These are phyloP conservation scores for Cygnus olor DNA, from an alignment of 2,797 vertebrate species.

Conservation along the genomic window DNA sequence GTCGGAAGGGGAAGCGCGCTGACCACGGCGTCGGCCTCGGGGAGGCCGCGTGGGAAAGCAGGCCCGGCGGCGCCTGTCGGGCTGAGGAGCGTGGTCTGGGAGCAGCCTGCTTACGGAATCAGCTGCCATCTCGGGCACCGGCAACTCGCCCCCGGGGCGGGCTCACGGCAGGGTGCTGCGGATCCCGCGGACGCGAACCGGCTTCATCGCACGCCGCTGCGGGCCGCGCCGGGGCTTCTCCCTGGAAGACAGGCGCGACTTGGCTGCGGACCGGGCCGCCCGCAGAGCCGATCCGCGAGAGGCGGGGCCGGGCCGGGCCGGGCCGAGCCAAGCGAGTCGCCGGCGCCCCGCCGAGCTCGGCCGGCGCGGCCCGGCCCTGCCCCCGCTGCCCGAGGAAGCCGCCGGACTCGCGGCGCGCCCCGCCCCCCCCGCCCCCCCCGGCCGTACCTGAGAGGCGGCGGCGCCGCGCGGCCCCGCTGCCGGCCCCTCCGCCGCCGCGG, in stretches of 20 bases:
- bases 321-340: neutral
- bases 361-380: neutral
- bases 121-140: constrained; percentile 23
- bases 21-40: too few species aligned
- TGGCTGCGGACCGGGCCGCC: neutral
- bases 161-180: neutral
- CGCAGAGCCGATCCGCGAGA: too few species aligned
- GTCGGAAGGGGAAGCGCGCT: rapidly evolving
- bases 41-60: neutral
- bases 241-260: neutral
- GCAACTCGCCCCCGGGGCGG: neutral
- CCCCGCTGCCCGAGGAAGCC: neutral
- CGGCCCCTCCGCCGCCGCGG: neutral
- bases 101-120: constrained; percentile 18
- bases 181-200: neutral
- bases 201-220: neutral
- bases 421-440: neutral
- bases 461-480: neutral
- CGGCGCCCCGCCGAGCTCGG: neutral
- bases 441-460: neutral
- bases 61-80: neutral
- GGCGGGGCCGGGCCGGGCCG: neutral
- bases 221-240: neutral
- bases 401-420: neutral
- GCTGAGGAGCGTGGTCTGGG: neutral